phyloP scores from a whole-genome alignment of 2,888 invertebrate species.

The Tachina grossa region DNA sequence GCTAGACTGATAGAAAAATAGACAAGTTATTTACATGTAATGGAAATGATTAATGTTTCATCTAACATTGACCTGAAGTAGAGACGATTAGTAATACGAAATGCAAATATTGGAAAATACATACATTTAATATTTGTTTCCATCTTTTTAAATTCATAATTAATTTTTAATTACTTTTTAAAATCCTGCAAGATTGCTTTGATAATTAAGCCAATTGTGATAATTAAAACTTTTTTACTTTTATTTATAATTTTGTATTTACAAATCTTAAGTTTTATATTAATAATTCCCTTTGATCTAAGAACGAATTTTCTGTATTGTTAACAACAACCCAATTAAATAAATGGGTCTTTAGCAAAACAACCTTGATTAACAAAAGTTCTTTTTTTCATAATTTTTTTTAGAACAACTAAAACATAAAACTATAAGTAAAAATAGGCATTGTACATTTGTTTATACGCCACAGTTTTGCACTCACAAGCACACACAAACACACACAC shows the following conservation, averaged over 20 bases:
- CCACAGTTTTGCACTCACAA: constrained; percentile 9
- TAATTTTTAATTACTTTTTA: neutral
- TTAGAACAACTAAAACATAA: constrained; percentile 3
- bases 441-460: neutral
- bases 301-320: neutral
- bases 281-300: neutral
- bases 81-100: neutral
- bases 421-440: constrained; percentile 1
- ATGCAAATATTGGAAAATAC: constrained; percentile 13
- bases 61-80: constrained; percentile 37
- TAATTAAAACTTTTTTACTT: neutral
- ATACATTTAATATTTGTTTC: neutral
- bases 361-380: constrained; percentile 45
- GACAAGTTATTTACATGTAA: constrained; percentile 4
- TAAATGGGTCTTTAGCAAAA: constrained; percentile 3
- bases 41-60: constrained; percentile 13
- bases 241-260: neutral
- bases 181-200: neutral
- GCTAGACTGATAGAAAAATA: neutral
- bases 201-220: neutral
- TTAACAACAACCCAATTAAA: constrained; percentile 5
- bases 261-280: neutral
- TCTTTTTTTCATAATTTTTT: neutral
- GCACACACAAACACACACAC: neutral
- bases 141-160: neutral